Base-by-base conservation (phyloP, 1,140 invertebrate species). In the Drosophila pectinifera region DNA sequence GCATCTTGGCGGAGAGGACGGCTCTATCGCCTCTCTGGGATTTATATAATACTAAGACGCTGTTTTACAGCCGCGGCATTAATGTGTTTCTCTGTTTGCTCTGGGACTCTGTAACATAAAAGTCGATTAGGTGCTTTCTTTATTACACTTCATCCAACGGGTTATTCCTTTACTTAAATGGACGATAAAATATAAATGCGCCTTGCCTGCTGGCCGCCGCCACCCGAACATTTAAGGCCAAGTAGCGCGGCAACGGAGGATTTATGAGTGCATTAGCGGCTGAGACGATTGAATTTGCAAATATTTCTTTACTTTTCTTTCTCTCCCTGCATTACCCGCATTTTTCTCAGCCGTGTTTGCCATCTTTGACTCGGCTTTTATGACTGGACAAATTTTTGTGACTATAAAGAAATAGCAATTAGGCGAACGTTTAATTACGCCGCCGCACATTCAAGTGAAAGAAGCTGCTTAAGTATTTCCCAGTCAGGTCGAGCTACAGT, bases 191-290 rank as follows among this genome's bases (percentile, higher is more conserved):
- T 61, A 70, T 56, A 70, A 70, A 69, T 56, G 49, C 20, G 34
- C 67, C 55, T 13, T 31, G 28, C 28, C 31, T 36, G 18, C 18
- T 13, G 4, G 39, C 34, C 59, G 59, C 64, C 41, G 67, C 34
- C 68, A 57, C 65, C 65, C 68, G 55, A 70, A 55, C 41, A 68
- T 68, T 46, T 68, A 56, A 56, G 43, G 41, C 43, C 20, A 26
- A 34, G 48, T 51, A 51, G 48, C 28, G 28, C 48, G 13, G 28
- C 48, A 18, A 34, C 14, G 56, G 58, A 46, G 62, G 59, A 85
- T 84, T 84, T 84, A 84, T 78, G 81, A 41, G 61, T 85, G 81
- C 81, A 84, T 84, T 84, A 84, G 81, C 73, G 58, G 51, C 57
- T 42, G 34, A 77, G 62, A 49, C 65, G 77, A 68, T 84, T 80